A percentile compares a stretch with the other conserved stretches of the same genome.
phyloP scores from a whole-genome alignment of 2,888 invertebrate genomes.

The Oligia latruncula region DNA sequence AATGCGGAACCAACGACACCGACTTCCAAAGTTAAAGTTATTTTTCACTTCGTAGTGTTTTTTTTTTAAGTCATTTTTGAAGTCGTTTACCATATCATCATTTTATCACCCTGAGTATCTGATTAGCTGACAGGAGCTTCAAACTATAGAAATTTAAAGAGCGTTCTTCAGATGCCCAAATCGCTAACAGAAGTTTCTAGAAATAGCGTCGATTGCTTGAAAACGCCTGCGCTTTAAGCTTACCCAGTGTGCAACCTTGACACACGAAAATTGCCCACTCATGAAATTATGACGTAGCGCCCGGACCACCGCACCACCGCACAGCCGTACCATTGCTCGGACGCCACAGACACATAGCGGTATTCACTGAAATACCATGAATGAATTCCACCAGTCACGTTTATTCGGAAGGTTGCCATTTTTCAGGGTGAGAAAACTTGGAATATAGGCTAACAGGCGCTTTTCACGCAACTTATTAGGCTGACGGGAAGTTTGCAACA shows the following conservation, averaged over 20 bases:
- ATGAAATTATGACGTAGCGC: conserved; percentile 62
- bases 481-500: conserved; percentile 11
- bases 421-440: conserved; percentile 14
- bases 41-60: neutral
- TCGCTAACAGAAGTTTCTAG: conserved; percentile 23
- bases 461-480: conserved; percentile 43
- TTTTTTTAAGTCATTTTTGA: neutral
- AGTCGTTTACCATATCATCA: too few species aligned
- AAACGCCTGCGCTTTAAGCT: conserved; percentile 49
- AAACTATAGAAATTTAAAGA: neutral
- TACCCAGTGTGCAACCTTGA: conserved; percentile 60
- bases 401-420: conserved; percentile 45
- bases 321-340: conserved; percentile 8
- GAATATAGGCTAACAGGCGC: conserved; percentile 44
- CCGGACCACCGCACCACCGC: conserved; percentile 12
- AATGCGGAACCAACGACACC: too few species aligned
- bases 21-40: too few species aligned
- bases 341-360: conserved; percentile 26
- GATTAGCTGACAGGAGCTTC: neutral
- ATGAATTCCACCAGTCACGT: conserved; percentile 56
- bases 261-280: conserved; percentile 64
- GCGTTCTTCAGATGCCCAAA: neutral
- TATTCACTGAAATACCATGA: conserved; percentile 49
- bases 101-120: neutral
- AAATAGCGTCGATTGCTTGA: neutral